Evolutionary conservation across 1,140 invertebrate species (phyloP).

Genomic region (Leptinotarsa lineolata): DNA sequence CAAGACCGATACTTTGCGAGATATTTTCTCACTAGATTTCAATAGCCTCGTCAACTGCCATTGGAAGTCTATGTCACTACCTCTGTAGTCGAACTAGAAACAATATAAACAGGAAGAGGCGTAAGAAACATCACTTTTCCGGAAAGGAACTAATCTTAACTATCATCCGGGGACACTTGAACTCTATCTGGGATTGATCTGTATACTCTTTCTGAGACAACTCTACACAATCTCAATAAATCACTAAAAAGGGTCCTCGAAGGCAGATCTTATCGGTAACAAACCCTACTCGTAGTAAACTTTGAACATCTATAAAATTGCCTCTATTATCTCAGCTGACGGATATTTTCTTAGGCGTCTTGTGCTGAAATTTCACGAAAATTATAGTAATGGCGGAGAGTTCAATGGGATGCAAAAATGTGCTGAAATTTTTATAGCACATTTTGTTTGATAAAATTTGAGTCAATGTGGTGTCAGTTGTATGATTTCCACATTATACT

Average conservation of each 20-base stretch:
- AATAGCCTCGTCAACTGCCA: neutral
- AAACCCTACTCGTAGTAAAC: slow-evolving; percentile 22
- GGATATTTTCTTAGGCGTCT: neutral
- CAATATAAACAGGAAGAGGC: neutral
- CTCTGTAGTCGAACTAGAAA: neutral
- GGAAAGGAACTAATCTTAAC: slow-evolving; percentile 18
- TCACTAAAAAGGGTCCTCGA: slow-evolving; percentile 19
- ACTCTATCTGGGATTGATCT: slow-evolving; percentile 25
- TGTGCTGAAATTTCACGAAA: slow-evolving; percentile 3
- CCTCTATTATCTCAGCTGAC: slow-evolving; percentile 35
- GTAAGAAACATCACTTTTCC: slow-evolving; percentile 8
- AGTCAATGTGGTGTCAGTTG: neutral
- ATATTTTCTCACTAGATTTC: too few species aligned
- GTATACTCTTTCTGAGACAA: slow-evolving; percentile 14
- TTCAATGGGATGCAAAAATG: slow-evolving; percentile 11
- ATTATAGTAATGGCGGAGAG: slow-evolving; percentile 19
- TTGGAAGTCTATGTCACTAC: too few species aligned
- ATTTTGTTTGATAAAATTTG: slow-evolving; percentile 15
- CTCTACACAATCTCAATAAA: slow-evolving; percentile 27
- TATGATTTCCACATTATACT: neutral
- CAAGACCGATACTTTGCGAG: too few species aligned
- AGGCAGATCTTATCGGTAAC: slow-evolving; percentile 20
- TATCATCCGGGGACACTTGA: slow-evolving; percentile 24
- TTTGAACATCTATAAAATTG: slow-evolving; percentile 36
- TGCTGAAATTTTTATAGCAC: slow-evolving; percentile 17